These are phyloP conservation scores for Yponomeuta sedellus DNA, from an alignment of 2,888 invertebrate species.

Conservation along the genomic window DNA sequence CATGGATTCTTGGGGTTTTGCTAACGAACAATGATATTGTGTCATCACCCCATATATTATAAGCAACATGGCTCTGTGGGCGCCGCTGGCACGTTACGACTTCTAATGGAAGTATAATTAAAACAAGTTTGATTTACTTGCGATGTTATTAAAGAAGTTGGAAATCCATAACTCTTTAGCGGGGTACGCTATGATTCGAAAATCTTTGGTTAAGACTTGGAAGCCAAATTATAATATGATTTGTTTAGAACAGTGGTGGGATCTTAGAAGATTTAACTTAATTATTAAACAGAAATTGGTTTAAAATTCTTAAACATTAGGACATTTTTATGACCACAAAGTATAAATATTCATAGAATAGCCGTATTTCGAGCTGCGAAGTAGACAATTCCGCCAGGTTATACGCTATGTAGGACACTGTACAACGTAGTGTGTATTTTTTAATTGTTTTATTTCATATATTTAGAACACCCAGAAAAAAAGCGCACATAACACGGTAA, in stretches of 20 bases:
- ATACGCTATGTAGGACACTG: too few species aligned
- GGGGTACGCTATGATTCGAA: neutral
- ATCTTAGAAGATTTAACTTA: too few species aligned
- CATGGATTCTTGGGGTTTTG: constrained; percentile 33
- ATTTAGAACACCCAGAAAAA: too few species aligned
- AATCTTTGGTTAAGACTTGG: neutral
- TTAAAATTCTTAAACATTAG: too few species aligned
- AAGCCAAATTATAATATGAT: neutral
- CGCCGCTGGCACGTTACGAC: neutral
- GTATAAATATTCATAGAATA: too few species aligned
- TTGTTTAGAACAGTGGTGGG: neutral
- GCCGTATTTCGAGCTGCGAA: too few species aligned
- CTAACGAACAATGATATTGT: constrained; percentile 13
- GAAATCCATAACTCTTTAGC: neutral
- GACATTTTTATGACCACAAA: too few species aligned
- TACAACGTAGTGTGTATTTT: too few species aligned
- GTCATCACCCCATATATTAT: constrained; percentile 13
- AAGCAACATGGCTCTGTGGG: constrained; percentile 4
- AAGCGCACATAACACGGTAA: too few species aligned
- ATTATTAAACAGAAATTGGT: too few species aligned
- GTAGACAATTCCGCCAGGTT: too few species aligned
- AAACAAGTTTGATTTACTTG: constrained; percentile 9
- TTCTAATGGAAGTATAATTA: constrained; percentile 7
- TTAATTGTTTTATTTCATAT: too few species aligned
- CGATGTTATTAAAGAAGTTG: constrained; percentile 1